Evolutionary conservation across 1,140 invertebrate species (phyloP), one percentile per base, ranked within the genome.

Genomic region (Cotesia glomerata): DNA sequence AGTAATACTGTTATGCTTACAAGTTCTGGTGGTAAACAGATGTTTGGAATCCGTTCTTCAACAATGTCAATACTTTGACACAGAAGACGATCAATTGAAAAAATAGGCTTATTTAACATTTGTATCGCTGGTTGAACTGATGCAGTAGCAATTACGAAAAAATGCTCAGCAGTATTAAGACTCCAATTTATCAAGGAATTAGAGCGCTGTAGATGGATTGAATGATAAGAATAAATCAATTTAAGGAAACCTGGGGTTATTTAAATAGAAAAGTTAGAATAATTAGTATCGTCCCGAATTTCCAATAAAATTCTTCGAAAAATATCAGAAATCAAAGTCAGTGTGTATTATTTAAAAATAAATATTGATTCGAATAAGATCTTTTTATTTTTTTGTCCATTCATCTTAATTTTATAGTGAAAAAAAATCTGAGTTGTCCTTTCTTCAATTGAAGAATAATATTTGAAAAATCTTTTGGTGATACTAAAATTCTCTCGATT

Each of bases 51-150:
- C 74, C 90, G 89, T 76, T 93, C 89, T 79, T 94, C 93, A 0
- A 95, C 90, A 5, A 93, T 89, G 78, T 95, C 93, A 56, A 95
- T 89, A 32, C 92, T 92, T 80, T 91, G 92, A 81, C 93, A 95
- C 39, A 95, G 88, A 18, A 94, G 86, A 58, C 89, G 88, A 82
- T 95, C 94, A 11, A 95, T 88, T n/a, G 90, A 90, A 4, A 88
- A 87, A 2, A 95, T 89, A 0, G 93, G 93, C 0, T 89, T 87
- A 80, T 93, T 91, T 18, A 95, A 85, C 4, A 91, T 82, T 52
- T 89, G 88, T 4, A 94, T 90, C 0, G 92, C 91, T 3, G 93
- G 93, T 49, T 89, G 86, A 0, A 93, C 90, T 5, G 91, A 85
- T 56, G 92, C 91, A n/a, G 92, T 87, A 5, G 92, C 91, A 0